Evolutionary conservation across 2,113 vertebrate genomes (phyloP).

Genomic region (Corythornis madagascariensis): DNA sequence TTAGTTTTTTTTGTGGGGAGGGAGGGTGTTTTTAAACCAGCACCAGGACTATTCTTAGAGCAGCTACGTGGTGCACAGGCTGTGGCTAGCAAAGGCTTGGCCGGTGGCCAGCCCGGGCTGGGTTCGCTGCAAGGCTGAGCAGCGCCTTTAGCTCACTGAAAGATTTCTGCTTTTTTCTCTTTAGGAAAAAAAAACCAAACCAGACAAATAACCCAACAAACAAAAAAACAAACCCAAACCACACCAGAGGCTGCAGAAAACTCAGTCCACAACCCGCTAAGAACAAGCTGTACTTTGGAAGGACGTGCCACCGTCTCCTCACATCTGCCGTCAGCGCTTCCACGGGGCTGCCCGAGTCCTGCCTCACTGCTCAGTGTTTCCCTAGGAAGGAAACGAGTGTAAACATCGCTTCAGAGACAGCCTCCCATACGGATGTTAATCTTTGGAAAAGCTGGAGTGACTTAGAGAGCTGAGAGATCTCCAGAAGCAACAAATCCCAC

Average conservation of each 20-base stretch:
- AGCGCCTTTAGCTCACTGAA: background rate
- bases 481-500: slow-evolving; percentile 23
- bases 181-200: too few relatives aligned
- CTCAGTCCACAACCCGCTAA: background rate
- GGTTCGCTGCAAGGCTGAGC: background rate
- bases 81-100: background rate
- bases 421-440: background rate
- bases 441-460: slow-evolving; percentile 6
- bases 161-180: background rate
- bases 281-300: background rate
- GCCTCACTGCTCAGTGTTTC: background rate
- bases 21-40: background rate
- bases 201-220: too few relatives aligned
- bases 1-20: too few relatives aligned
- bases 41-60: background rate
- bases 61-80: background rate
- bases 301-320: background rate
- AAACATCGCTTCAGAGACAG: background rate
- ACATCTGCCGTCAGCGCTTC: rapidly evolving
- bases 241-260: background rate
- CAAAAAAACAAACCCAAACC: background rate
- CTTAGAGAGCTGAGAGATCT: background rate
- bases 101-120: background rate
- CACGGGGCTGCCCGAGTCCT: background rate
- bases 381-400: slow-evolving; percentile 24